These are phyloP conservation scores for Macrocentrus cingulum DNA, from an alignment of 1,140 invertebrate genomes.

Conservation along the genomic window DNA sequence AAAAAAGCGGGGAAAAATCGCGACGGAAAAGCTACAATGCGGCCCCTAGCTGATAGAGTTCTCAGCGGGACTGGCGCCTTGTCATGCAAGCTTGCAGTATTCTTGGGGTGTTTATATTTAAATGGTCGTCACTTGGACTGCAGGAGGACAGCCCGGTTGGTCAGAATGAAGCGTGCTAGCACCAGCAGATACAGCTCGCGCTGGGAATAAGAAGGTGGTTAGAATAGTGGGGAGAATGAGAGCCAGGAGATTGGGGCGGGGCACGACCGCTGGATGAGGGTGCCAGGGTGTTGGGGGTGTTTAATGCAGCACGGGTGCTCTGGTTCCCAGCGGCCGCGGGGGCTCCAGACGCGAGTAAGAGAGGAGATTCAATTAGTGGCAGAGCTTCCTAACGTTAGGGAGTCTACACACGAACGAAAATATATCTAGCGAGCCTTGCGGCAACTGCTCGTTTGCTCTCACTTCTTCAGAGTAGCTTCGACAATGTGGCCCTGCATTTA, in stretches of 20 bases:
- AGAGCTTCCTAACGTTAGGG: constrained; percentile 58
- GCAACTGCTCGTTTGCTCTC: not conserved
- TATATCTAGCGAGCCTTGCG: constrained; percentile 8
- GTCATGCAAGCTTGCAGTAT: constrained; percentile 42
- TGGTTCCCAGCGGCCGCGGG: constrained; percentile 55
- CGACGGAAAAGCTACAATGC: not conserved
- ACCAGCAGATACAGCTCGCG: constrained; percentile 9
- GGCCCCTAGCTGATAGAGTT: constrained; percentile 9
- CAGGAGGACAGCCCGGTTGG: no score
- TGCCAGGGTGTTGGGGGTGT: constrained; percentile 54
- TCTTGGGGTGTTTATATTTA: constrained; percentile 15
- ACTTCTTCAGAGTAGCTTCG: not conserved
- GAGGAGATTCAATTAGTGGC: constrained; percentile 58
- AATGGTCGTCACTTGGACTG: no score
- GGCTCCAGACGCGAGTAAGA: constrained; percentile 56
- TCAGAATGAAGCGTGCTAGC: not conserved
- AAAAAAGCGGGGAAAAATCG: constrained; percentile 3
- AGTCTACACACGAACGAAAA: constrained; percentile 47
- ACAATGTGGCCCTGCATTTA: not conserved
- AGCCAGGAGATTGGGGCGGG: constrained; percentile 38
- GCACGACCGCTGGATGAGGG: constrained; percentile 55
- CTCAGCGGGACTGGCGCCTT: constrained; percentile 13
- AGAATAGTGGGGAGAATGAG: constrained; percentile 29
- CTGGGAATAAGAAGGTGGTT: constrained; percentile 18
- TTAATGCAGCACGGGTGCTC: constrained; percentile 57